Evolutionary conservation across 2,888 invertebrate genomes (phyloP).

Genomic region (Tenthredo notha): DNA sequence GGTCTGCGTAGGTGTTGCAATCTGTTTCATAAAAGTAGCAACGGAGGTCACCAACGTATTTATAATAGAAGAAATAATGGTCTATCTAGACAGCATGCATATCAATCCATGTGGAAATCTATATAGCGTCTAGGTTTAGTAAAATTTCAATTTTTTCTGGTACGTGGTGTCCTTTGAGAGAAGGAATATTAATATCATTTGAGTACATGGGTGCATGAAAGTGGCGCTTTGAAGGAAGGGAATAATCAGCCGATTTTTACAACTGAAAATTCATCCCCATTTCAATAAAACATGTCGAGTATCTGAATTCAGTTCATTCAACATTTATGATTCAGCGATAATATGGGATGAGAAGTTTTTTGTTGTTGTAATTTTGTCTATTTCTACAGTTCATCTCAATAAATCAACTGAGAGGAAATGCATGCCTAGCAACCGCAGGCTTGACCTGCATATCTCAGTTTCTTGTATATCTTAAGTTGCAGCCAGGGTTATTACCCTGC

Average conservation of each 20-base stretch:
- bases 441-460: neutral
- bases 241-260: neutral
- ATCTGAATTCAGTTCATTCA: neutral
- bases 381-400: neutral
- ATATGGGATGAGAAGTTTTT: neutral
- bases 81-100: neutral
- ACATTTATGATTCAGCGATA: neutral
- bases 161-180: neutral
- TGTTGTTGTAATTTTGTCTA: neutral
- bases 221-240: neutral
- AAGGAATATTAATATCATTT: neutral
- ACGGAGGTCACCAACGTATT: neutral
- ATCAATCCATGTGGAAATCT: neutral
- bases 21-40: neutral
- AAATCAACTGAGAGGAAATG: neutral
- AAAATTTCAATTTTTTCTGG: neutral
- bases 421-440: no score
- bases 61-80: neutral
- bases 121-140: neutral
- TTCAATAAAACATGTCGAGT: neutral
- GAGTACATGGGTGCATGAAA: neutral
- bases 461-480: neutral
- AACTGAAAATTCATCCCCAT: neutral
- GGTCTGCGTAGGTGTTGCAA: neutral
- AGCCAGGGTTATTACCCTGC: neutral